These are phyloP conservation scores for Agapetus fuscipes DNA, from an alignment of 2,888 invertebrate genomes.

Conservation along the genomic window DNA sequence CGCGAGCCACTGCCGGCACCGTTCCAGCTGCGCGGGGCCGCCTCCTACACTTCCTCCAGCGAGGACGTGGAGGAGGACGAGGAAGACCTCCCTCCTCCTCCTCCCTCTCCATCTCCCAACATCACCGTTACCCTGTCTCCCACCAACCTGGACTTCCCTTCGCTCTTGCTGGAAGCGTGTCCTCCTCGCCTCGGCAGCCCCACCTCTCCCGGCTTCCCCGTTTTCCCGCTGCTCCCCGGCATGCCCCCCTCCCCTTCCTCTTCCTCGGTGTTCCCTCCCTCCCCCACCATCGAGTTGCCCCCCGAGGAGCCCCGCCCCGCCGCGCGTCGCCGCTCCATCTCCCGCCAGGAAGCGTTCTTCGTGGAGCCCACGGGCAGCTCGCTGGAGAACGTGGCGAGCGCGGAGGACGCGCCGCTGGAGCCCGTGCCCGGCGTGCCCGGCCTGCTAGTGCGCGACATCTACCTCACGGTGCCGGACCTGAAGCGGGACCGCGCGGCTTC, in stretches of 20 bases:
- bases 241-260: constrained; percentile 35
- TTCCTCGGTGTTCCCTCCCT: constrained; percentile 43
- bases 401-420: constrained; percentile 22
- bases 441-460: constrained; percentile 57
- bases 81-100: constrained; percentile 29
- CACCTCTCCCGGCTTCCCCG: constrained; percentile 45
- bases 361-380: constrained; percentile 64
- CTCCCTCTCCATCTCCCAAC: constrained; percentile 37
- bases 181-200: constrained; percentile 29
- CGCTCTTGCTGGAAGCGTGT: constrained; percentile 35
- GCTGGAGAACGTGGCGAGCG: constrained; percentile 51
- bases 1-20: constrained; percentile 31
- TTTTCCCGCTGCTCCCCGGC: constrained; percentile 42
- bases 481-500: constrained; percentile 80
- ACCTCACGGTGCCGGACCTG: constrained; percentile 71
- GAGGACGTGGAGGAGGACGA: constrained; percentile 43
- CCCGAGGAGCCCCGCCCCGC: constrained; percentile 37
- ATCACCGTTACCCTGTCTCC: constrained; percentile 57
- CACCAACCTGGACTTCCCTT: constrained; percentile 32
- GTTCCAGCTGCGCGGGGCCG: constrained; percentile 32
- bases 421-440: constrained; percentile 31
- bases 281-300: constrained; percentile 48
- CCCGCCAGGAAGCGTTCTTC: constrained; percentile 74
- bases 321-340: constrained; percentile 61
- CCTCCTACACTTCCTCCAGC: constrained; percentile 35